These are phyloP conservation scores for Drosophila asahinai DNA, from an alignment of 1,140 invertebrate species.

Conservation along the genomic window DNA sequence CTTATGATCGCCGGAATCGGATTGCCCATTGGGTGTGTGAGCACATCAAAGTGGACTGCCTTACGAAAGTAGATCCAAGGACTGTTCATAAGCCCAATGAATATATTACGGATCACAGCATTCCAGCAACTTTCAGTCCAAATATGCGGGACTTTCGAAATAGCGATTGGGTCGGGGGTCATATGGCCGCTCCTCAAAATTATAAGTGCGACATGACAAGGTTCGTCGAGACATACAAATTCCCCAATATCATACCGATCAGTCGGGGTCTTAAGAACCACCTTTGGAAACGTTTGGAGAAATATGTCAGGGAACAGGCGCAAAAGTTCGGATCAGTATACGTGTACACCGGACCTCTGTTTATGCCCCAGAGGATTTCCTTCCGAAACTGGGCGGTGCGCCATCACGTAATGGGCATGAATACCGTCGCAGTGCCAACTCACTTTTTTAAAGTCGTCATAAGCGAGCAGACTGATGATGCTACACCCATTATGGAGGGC, in stretches of 20 bases:
- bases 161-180: slow-evolving; percentile 90
- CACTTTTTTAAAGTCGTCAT: slow-evolving; percentile 98
- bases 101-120: slow-evolving; percentile 94
- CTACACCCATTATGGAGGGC: slow-evolving; percentile 93
- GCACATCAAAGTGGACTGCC: slow-evolving; percentile 89
- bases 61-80: slow-evolving; percentile 88
- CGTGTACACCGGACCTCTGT: slow-evolving; percentile 98
- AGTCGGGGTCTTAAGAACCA: slow-evolving; percentile 97
- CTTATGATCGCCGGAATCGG: slow-evolving; percentile 95
- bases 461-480: slow-evolving; percentile 88
- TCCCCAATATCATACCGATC: slow-evolving; percentile 99
- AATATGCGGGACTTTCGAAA: slow-evolving; percentile 91
- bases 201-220: slow-evolving; percentile 93
- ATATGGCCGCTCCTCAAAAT: slow-evolving; percentile 91
- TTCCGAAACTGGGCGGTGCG: slow-evolving; percentile 96
- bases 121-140: slow-evolving; percentile 95
- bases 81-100: slow-evolving; percentile 92
- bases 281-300: slow-evolving; percentile 96
- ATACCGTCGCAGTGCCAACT: slow-evolving; percentile 98
- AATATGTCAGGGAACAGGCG: slow-evolving; percentile 92
- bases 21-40: slow-evolving; percentile 99
- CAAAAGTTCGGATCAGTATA: slow-evolving; percentile 94
- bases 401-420: slow-evolving; percentile 97
- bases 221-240: slow-evolving; percentile 90
- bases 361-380: slow-evolving; percentile 92